Conservation (phyloP, 2,113 vertebrate species). For the Heloderma charlesbogerti region DNA sequence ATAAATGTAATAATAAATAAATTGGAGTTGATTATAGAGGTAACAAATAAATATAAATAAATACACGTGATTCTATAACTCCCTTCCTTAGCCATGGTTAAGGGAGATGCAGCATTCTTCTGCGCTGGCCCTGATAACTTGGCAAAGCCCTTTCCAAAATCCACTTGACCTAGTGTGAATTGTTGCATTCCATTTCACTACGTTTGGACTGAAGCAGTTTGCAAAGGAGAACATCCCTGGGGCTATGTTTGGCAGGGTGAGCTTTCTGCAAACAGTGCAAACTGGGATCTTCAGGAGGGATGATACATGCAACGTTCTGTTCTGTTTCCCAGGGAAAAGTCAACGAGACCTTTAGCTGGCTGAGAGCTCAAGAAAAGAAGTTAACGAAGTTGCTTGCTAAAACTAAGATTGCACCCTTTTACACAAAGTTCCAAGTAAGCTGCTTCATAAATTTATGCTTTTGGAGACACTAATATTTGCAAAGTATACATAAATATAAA, state of each 20-base stretch:
- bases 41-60: neutral
- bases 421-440: conserved; percentile 87
- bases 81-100: neutral
- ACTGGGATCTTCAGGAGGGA: conserved; percentile 25
- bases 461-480: neutral
- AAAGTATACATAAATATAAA: neutral
- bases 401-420: conserved; percentile 83
- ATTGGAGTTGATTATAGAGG: too few relatives aligned
- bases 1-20: too few relatives aligned
- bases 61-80: too few relatives aligned
- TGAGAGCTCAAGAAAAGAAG: conserved; percentile 84
- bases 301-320: conserved; percentile 55
- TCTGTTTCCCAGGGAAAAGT: conserved; percentile 78
- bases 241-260: neutral
- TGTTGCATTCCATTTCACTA: neutral
- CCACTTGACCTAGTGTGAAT: neutral
- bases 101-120: neutral
- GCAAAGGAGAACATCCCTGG: neutral
- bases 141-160: neutral
- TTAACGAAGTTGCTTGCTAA: conserved; percentile 83
- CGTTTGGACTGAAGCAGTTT: neutral
- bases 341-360: conserved; percentile 85
- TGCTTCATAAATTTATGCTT: neutral
- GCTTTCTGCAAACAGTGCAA: conserved; percentile 34
- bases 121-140: neutral